Conservation (phyloP, 2,113 vertebrate species). For the Trogon surrucura region DNA sequence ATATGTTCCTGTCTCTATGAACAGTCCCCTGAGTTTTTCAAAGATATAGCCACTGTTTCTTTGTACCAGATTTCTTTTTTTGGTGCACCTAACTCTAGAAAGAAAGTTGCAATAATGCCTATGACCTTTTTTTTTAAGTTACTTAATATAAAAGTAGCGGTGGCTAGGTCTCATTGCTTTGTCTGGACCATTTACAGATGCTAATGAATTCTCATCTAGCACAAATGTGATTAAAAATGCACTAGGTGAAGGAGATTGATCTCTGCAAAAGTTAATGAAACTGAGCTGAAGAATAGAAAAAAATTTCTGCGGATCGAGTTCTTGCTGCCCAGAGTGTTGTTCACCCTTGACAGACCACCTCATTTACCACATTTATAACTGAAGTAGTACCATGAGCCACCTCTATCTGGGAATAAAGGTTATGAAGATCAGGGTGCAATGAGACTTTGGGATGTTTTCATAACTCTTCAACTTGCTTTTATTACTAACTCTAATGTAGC, state of each 20-base stretch:
- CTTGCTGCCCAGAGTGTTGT: conserved; percentile 50
- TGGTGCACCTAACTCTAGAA: not conserved
- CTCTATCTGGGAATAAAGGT: conserved; percentile 56
- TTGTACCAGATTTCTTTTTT: not conserved
- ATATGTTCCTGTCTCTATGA: not conserved
- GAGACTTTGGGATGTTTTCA: conserved; percentile 40
- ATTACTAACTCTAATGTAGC: conserved; percentile 32
- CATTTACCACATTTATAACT: conserved; percentile 40
- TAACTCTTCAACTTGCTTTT: conserved; percentile 44
- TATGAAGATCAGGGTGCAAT: conserved; percentile 50
- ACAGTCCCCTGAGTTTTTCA: not conserved
- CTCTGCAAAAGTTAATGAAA: conserved; percentile 74
- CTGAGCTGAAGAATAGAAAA: conserved; percentile 42
- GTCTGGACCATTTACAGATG: conserved; percentile 31
- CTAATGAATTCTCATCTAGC: conserved; percentile 66
- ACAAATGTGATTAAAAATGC: conserved; percentile 72
- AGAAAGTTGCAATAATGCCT: not conserved
- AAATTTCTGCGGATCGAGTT: not conserved
- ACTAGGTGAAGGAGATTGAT: conserved; percentile 69
- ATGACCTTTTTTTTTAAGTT: conserved; percentile 18
- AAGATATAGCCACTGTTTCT: not conserved
- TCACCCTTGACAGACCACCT: conserved; percentile 49
- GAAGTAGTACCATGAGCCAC: conserved; percentile 27
- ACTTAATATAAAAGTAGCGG: not conserved
- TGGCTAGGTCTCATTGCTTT: conserved; percentile 41